Evolutionary conservation across 2,113 vertebrate species (phyloP).

Genomic region (Porphyrio hochstetteri): DNA sequence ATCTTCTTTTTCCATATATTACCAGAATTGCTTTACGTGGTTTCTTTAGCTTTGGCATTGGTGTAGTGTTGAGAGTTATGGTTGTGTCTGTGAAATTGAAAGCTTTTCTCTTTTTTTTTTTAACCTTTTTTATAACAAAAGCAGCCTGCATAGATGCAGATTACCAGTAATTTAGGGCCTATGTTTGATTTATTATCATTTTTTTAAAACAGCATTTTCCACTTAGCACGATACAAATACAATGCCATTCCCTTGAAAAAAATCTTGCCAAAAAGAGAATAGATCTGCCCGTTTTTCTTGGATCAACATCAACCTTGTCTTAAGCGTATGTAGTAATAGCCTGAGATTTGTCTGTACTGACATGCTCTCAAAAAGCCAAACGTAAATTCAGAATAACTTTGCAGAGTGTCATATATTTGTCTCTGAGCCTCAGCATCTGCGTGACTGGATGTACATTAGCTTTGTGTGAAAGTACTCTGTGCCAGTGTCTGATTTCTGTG

Average conservation of each 20-base stretch:
- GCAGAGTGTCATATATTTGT: neutral
- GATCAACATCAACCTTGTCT: neutral
- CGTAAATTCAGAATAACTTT: neutral
- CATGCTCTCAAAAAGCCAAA: neutral
- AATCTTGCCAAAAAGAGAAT: neutral
- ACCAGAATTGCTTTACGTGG: neutral
- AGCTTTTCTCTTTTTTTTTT: neutral
- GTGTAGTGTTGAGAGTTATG: neutral
- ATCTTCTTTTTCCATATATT: neutral
- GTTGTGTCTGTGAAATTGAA: neutral
- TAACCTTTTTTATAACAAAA: neutral
- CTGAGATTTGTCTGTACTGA: neutral
- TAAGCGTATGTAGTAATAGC: neutral
- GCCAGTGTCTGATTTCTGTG: neutral
- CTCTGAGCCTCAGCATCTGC: neutral
- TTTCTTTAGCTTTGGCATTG: neutral
- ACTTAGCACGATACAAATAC: neutral
- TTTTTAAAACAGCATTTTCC: neutral
- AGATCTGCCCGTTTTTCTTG: constrained; percentile 8
- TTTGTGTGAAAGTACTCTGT: neutral
- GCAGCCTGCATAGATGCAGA: neutral
- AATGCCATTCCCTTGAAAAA: neutral
- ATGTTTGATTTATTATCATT: neutral
- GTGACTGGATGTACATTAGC: neutral
- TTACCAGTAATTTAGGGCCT: neutral